Base-by-base conservation (phyloP, 1,140 invertebrate genomes). In the Euura lappo region DNA sequence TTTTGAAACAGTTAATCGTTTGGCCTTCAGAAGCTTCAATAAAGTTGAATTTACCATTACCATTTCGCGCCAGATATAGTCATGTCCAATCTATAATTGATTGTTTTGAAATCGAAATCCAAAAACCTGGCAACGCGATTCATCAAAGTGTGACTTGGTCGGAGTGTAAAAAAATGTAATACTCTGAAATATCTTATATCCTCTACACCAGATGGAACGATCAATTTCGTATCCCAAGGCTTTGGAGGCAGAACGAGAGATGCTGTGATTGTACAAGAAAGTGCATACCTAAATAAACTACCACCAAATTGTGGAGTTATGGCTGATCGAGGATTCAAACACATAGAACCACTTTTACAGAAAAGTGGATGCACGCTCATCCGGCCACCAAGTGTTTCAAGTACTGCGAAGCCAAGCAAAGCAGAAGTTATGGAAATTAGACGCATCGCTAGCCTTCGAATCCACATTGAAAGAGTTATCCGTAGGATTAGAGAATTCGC, bases 121-220 rank as follows among this genome's bases (percentile, higher is more conserved):
- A 81, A 71, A 81, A 80, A 72, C 79, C 80, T 65, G 68, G 45
- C 71, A 71, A 80, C 78, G 46, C 76, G 8, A 44, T 76, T 6
- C 45, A 77, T 65, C 80, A 81, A 75, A 45, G 72, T 66, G 71
- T 77, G 44, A 79, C 80, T 66, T 83, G 75, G 78, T 81, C 79
- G 2, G 72, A 78, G 5, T 80, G 81, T 71, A 82, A 80, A 72
- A n/a, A 77, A 78, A 47, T 74, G 69, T 60, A 81, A 87, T 75
- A 86, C 83, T 45, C 74, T 83, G 11, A 86, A 86, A 76, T 87
- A 87, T 80, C 79, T 85, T 68, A 81, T 88, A 74, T 83, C 83
- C n/a, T 77, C 75, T 67, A 87, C 83, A 13, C 83, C 85, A 43
- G 81, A 88, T 79, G 85, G 85, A 2, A 79, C 83, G n/a, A 79